Base-by-base conservation (phyloP, 2,113 vertebrate species). In the Poeciliopsis retropinna region DNA sequence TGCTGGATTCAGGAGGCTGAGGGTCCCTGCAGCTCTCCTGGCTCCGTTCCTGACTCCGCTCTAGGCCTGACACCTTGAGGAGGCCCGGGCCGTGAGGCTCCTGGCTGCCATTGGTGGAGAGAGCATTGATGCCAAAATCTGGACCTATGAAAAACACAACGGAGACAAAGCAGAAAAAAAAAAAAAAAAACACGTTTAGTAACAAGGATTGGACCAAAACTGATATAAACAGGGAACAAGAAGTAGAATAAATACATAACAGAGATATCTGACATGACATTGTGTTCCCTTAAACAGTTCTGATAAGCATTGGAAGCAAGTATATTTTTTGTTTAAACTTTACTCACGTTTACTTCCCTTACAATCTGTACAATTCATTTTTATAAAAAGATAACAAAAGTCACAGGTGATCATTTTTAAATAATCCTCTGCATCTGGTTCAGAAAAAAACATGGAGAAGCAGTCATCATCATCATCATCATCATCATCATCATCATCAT, bases 41-140 rank as follows among this genome's bases (percentile, higher is more conserved):
- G 93, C 96, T 99, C 92, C 95, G 96, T 94, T 99, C 97, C 93
- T 98, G 97, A 81, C 97, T 99, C 87, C 97, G 94, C 93, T 99
- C 97, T 98, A 99, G 91, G 91, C 97, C 97, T 77, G 97, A 99
- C 91, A 99, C 96, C 94, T 97, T 96, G 66, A 96, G 94, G 91
- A 95, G 91, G 86, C 95, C 95, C 12, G 94, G 95, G 89, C 96
- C 95, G 79, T 91, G 87, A 76, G 95, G 94, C 93, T 96, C 96
- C 92, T 95, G 95, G 95, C 94, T 94, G 89, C 94, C 96, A 95
- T 96, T 95, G 93, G 95, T 94, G 31, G 96, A 91, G 67, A 96
- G 93, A 0, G 95, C 51, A 44, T 95, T 84, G 73, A 96, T 85
- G 80, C 95, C 94, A 75, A 96, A 89, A 83, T 98, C 96, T 73